Conservation (phyloP, 2,113 vertebrate genomes). For the Lasiurus borealis region DNA sequence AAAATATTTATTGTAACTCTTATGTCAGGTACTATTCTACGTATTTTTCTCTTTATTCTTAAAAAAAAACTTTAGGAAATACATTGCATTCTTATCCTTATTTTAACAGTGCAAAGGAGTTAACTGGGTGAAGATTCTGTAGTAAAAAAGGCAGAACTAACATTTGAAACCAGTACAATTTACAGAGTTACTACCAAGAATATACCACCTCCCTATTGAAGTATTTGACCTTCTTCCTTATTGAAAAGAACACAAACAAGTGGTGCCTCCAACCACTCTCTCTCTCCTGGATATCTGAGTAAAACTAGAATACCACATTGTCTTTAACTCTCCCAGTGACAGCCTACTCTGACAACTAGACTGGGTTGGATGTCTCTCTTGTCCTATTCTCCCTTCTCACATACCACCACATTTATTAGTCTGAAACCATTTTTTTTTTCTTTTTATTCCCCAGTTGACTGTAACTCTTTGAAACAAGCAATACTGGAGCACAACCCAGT, state of each 20-base stretch:
- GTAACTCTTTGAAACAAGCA: not conserved
- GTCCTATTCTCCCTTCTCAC: not conserved
- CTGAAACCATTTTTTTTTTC: not conserved
- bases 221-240: not conserved
- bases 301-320: not conserved
- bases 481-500: not conserved
- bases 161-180: not conserved
- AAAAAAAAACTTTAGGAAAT: not conserved
- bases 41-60: not conserved
- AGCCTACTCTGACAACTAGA: not conserved
- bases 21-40: not conserved
- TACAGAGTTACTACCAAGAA: not conserved
- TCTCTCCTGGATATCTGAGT: not conserved
- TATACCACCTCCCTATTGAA: not conserved
- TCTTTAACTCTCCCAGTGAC: not conserved
- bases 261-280: not conserved
- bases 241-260: not conserved
- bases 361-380: not conserved
- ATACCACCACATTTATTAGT: not conserved
- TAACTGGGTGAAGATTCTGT: not conserved
- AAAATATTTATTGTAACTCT: not conserved
- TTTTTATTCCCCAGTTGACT: not conserved
- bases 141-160: not conserved
- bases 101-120: conserved; percentile 24
- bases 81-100: not conserved